These are phyloP conservation scores for Halictus rubicundus DNA, from an alignment of 1,140 invertebrate species.

Conservation along the genomic window DNA sequence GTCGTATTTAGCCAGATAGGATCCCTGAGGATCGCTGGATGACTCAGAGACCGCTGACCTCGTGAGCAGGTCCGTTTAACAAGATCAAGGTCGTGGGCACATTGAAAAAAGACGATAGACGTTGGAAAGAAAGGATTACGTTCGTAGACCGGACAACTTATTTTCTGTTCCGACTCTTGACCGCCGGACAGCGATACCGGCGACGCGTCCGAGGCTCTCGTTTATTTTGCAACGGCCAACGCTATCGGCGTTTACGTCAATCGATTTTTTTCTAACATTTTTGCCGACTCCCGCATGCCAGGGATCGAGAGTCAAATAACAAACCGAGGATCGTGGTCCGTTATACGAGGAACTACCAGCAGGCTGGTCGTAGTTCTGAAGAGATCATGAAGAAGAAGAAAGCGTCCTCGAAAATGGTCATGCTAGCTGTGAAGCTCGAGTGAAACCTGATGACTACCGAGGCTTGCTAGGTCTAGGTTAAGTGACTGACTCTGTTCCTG, in stretches of 20 bases:
- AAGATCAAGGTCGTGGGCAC: too few relatives aligned
- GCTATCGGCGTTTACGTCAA: constrained; percentile 73
- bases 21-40: too few relatives aligned
- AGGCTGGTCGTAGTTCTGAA: neutral
- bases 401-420: neutral
- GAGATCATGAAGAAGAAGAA: constrained; percentile 25
- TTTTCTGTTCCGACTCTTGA: neutral
- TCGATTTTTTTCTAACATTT: constrained; percentile 67
- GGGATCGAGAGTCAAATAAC: constrained; percentile 1
- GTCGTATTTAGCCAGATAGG: too few relatives aligned
- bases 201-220: neutral
- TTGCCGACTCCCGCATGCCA: neutral
- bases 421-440: neutral
- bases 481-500: too few relatives aligned
- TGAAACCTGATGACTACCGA: constrained; percentile 8
- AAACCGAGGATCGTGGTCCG: neutral
- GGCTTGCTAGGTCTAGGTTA: neutral
- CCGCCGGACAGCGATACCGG: neutral
- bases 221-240: constrained; percentile 40
- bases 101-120: too few relatives aligned
- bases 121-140: too few relatives aligned
- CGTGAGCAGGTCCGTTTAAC: too few relatives aligned
- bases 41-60: too few relatives aligned
- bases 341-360: neutral
- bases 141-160: too few relatives aligned